These are phyloP conservation scores for Taphrorychus bicolor DNA, from an alignment of 2,888 invertebrate genomes.

Conservation along the genomic window DNA sequence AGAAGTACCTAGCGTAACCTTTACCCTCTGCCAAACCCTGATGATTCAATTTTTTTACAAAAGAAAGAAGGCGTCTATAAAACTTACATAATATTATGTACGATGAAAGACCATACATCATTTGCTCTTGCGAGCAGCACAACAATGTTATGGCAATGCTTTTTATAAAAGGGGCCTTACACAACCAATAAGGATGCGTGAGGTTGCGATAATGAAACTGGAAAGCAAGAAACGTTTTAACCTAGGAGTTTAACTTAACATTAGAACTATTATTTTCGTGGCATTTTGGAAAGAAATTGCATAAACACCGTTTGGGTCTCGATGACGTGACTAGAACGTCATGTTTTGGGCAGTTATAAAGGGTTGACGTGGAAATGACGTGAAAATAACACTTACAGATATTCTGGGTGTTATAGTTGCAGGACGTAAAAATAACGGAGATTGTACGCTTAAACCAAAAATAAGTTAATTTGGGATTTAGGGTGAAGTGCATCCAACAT, in stretches of 20 bases:
- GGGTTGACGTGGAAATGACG: too few species aligned
- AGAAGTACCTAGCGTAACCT: slow-evolving; percentile 47
- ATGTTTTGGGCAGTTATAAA: too few species aligned
- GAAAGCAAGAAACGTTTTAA: slow-evolving; percentile 48
- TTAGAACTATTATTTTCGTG: slow-evolving; percentile 52
- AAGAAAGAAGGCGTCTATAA: neutral
- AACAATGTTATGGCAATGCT: too few species aligned
- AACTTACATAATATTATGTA: too few species aligned
- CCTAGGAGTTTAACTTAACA: slow-evolving; percentile 58
- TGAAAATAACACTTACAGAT: too few species aligned
- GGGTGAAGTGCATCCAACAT: too few species aligned
- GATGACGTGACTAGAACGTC: too few species aligned
- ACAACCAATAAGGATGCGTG: slow-evolving; percentile 43
- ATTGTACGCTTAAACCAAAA: too few species aligned
- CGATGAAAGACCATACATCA: neutral
- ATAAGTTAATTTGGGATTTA: too few species aligned
- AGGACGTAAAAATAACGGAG: too few species aligned
- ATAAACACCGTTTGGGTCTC: slow-evolving; percentile 43
- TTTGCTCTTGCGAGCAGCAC: too few species aligned
- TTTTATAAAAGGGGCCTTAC: slow-evolving; percentile 50
- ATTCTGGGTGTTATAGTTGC: too few species aligned
- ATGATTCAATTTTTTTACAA: slow-evolving; percentile 18
- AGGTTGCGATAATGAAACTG: slow-evolving; percentile 52
- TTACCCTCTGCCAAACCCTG: slow-evolving; percentile 53
- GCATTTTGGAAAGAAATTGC: slow-evolving; percentile 52